These are phyloP conservation scores for Tenualosa ilisha DNA, from an alignment of 2,797 vertebrate species.

Conservation along the genomic window DNA sequence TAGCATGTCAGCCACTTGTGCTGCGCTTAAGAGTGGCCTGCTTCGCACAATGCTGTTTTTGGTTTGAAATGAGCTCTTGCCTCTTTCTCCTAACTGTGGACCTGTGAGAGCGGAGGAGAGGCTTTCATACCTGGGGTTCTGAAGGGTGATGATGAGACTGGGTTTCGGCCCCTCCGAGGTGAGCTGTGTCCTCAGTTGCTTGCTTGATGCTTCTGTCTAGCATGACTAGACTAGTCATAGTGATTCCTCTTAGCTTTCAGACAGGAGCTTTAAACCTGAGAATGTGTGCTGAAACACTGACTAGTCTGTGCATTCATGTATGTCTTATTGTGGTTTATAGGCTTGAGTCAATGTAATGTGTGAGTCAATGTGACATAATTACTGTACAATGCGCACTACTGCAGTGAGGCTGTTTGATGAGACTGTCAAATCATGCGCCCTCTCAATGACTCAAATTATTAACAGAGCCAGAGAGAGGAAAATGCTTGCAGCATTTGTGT, in stretches of 20 bases:
- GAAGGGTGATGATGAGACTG: background rate
- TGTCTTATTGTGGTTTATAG: background rate
- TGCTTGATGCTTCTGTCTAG: background rate
- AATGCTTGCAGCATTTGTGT: too few relatives aligned
- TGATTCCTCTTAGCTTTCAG: background rate
- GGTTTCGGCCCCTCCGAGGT: background rate
- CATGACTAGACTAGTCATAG: background rate
- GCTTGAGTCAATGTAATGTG: background rate
- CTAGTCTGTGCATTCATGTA: background rate
- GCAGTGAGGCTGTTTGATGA: background rate
- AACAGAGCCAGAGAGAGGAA: background rate
- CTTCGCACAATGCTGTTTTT: background rate
- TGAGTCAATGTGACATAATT: background rate
- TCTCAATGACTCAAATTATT: background rate
- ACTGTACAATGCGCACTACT: background rate
- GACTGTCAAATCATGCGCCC: background rate
- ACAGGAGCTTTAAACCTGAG: background rate
- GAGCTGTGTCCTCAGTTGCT: background rate
- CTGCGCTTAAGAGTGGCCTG: constrained; percentile 35
- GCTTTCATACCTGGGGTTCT: background rate
- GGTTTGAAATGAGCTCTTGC: background rate
- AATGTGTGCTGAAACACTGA: background rate
- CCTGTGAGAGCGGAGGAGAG: background rate
- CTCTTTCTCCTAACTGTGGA: background rate
- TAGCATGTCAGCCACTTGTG: constrained; percentile 34